Conservation (phyloP, 2,113 vertebrate species). For the Pagrus major region DNA sequence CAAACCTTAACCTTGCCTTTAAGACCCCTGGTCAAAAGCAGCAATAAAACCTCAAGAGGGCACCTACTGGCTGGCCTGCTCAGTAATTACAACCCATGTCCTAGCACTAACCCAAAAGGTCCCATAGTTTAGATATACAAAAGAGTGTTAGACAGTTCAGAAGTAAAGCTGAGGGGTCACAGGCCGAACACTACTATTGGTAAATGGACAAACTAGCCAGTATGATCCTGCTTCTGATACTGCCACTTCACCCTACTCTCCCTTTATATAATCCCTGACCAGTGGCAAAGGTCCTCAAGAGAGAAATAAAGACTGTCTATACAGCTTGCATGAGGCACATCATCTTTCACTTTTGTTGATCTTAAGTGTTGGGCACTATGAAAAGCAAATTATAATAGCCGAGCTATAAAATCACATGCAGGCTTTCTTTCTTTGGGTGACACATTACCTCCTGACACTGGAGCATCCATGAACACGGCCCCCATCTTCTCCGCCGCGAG, state of each 20-base stretch:
- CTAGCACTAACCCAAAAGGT: constrained; percentile 71
- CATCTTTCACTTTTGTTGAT: not conserved
- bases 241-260: not conserved
- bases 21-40: constrained; percentile 76
- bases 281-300: not conserved
- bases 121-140: constrained; percentile 75
- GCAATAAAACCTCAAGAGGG: constrained; percentile 77
- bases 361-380: not conserved
- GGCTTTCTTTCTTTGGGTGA: not conserved
- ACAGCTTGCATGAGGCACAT: not conserved
- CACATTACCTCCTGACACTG: constrained; percentile 95
- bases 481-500: constrained; percentile 95
- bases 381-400: too few species aligned
- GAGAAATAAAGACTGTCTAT: not conserved
- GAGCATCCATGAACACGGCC: constrained; percentile 98
- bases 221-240: constrained; percentile 38
- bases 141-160: constrained; percentile 63
- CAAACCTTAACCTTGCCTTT: constrained; percentile 83
- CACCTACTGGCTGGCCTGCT: constrained; percentile 69
- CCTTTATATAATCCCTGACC: not conserved
- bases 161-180: constrained; percentile 59
- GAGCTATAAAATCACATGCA: not conserved
- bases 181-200: constrained; percentile 28
- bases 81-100: constrained; percentile 75
- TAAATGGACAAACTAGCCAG: constrained; percentile 41